Base-by-base conservation (phyloP, 2,797 vertebrate genomes). In the Lycodopsis pacificus region DNA sequence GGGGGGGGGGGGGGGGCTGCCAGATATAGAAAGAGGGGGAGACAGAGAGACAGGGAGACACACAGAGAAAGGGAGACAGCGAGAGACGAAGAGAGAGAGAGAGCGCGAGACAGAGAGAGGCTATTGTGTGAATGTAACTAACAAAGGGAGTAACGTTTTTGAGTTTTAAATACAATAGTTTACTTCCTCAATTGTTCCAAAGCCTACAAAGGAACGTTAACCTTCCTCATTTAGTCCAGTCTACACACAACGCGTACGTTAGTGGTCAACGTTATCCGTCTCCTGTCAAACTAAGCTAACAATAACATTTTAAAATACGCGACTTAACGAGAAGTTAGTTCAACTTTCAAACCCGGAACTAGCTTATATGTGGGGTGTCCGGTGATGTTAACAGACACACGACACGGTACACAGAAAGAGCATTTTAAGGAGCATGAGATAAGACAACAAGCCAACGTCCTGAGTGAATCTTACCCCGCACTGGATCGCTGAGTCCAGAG, bases 381-480 rank as follows among this genome's bases (percentile, higher is more conserved):
- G 8, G 15, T 22, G 25, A 12, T 0, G 64, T 27, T n/a, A 17
- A 32, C 1, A 7, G 4, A 46, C 40, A 1, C 30, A 32, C 30
- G 30, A 1, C 2, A 1, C n/a, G 4, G 0, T 61, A 20, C 25
- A 64, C 20, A 44, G 3, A 73, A 59, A 34, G 0, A 25, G 2
- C n/a, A 30, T 40, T 48, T 30, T 25, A 10, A 1, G 0, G 34
- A 1, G 44, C 1, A 4, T 10, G 4, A 59, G 20, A 3, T 22
- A 8, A 20, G 7, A 7, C 2, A 22, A 53, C 51, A 53, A 10
- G 12, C 49, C 3, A 12, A 2, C 20, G 22, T 25, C 8, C 14
- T n/a, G 4, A 25, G 25, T 25, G 25, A 14, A 12, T 65, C 93
- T 88, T 89, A 96, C 96, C 94, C 95, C 93, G 53, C 95, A 96